Conservation (phyloP, 37 sponge, comb jelly and placozoan species). For the Agelas oroides region DNA sequence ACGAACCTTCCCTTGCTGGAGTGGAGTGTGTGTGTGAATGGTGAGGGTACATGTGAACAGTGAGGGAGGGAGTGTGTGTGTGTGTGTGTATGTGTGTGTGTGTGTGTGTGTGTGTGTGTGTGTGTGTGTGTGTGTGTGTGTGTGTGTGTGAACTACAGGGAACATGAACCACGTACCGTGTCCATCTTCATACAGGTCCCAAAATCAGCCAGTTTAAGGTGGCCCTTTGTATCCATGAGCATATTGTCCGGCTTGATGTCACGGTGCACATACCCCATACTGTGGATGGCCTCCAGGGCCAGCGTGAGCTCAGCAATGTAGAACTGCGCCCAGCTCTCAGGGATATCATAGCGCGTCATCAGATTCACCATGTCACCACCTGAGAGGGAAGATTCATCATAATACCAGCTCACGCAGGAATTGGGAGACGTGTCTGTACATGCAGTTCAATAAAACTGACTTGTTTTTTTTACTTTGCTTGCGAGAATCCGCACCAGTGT, state of each 20-base stretch:
- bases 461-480: background rate
- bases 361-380: constrained; percentile 97
- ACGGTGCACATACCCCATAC: constrained; percentile 95
- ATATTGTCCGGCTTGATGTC: constrained; percentile 99
- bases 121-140: background rate
- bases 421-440: background rate
- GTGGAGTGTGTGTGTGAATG: constrained; percentile 3
- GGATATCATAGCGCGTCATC: constrained; percentile 92
- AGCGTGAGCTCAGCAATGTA: constrained; percentile 94
- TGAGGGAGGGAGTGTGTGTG: background rate
- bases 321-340: constrained; percentile 96
- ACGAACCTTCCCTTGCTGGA: constrained; percentile 84
- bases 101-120: constrained; percentile 6
- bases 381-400: constrained; percentile 16
- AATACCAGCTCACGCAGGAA: background rate
- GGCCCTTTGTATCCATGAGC: constrained; percentile 90
- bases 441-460: background rate
- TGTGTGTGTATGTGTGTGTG: constrained; percentile 6
- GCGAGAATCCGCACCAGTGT: too few species aligned
- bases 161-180: constrained; percentile 49
- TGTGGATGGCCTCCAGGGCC: constrained; percentile 93
- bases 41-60: background rate
- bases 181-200: constrained; percentile 97
- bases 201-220: constrained; percentile 98
- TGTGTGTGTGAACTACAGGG: background rate